These are phyloP conservation scores for Philaenus spumarius DNA, from an alignment of 1,140 invertebrate genomes.

Conservation along the genomic window DNA sequence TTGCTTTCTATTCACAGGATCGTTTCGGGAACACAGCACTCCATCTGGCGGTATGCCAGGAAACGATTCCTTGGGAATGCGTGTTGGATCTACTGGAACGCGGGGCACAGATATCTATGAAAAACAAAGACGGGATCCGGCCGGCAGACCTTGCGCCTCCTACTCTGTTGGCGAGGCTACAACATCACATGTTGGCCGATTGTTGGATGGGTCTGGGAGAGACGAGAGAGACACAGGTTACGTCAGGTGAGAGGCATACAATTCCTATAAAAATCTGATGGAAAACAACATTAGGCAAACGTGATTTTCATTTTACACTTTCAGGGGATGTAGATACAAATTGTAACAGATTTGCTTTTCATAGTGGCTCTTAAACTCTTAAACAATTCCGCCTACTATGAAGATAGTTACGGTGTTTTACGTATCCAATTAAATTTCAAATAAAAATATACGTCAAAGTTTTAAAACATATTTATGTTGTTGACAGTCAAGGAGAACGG, in stretches of 20 bases:
- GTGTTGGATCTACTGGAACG: constrained; percentile 46
- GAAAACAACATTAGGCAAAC: no score
- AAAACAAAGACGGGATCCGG: constrained; percentile 41
- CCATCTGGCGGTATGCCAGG: constrained; percentile 46
- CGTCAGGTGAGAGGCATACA: not conserved
- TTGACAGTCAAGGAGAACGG: no score
- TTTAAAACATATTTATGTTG: no score
- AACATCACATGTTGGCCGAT: constrained; percentile 42
- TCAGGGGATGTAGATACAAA: no score
- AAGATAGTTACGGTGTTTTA: no score
- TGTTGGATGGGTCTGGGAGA: constrained; percentile 36
- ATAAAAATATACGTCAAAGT: no score
- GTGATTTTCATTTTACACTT: no score
- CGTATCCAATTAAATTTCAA: no score
- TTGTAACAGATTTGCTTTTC: no score
- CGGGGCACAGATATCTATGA: constrained; percentile 43
- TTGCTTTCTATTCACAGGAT: constrained; percentile 46
- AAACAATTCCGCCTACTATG: no score
- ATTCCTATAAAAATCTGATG: not conserved
- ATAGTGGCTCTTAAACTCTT: no score
- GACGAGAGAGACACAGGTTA: not conserved
- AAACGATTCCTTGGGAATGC: constrained; percentile 45
- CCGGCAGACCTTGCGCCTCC: constrained; percentile 42
- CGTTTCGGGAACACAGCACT: constrained; percentile 48
- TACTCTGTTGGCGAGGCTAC: constrained; percentile 38